Conservation (phyloP, 1,140 invertebrate genomes). For the Bombus affinis region DNA sequence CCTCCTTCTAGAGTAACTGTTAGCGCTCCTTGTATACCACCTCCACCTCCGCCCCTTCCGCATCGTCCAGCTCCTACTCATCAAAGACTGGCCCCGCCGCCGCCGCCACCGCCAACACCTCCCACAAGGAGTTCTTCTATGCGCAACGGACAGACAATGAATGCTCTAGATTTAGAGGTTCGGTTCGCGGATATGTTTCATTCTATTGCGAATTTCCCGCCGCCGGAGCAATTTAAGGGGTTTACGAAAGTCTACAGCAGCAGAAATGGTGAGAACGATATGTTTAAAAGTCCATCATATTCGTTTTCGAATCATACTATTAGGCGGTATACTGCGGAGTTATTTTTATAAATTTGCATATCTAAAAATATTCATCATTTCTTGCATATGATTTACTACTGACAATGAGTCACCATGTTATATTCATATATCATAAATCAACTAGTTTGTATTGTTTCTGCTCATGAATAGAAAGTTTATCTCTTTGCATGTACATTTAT, state of each 20-base stretch:
- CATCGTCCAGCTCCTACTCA: constrained; percentile 72
- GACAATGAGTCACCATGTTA: not conserved
- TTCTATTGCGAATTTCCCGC: constrained; percentile 80
- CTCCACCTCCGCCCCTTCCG: constrained; percentile 78
- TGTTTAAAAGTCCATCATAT: not conserved
- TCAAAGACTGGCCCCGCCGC: constrained; percentile 72
- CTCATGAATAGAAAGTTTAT: not conserved
- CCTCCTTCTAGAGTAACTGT: constrained; percentile 75
- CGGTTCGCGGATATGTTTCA: constrained; percentile 83
- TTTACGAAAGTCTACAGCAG: constrained; percentile 84
- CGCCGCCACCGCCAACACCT: constrained; percentile 71
- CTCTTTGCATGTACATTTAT: not conserved
- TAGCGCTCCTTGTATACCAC: constrained; percentile 76
- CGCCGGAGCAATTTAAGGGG: constrained; percentile 81
- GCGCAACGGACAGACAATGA: constrained; percentile 64
- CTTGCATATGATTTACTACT: not conserved
- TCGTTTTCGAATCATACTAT: constrained; percentile 38
- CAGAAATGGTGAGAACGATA: constrained; percentile 80
- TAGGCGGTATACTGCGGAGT: constrained; percentile 55
- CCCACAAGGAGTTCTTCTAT: constrained; percentile 75
- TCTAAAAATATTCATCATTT: not conserved
- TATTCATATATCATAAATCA: not conserved
- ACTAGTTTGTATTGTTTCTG: not conserved
- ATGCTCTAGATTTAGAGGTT: constrained; percentile 80
- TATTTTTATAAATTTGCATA: constrained; percentile 53